Conservation (phyloP, 2,797 vertebrate species). For the Falco rusticolus region DNA sequence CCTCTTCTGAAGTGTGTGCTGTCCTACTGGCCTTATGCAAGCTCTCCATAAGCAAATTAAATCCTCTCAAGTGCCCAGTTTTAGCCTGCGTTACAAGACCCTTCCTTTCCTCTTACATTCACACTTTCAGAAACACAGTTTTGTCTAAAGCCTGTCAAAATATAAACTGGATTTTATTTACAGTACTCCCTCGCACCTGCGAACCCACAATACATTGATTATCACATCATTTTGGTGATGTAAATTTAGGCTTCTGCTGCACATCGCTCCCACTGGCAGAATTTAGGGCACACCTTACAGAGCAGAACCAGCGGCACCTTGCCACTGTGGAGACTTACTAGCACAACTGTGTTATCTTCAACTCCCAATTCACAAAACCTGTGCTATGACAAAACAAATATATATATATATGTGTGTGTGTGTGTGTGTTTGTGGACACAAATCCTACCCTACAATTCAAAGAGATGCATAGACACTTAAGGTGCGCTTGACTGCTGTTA, state of each 20-base stretch:
- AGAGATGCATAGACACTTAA: neutral
- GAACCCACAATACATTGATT: accelerated
- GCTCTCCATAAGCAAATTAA: neutral
- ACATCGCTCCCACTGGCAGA: accelerated
- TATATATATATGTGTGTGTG: accelerated
- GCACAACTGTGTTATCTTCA: neutral
- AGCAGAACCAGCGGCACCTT: neutral
- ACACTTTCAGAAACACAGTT: neutral
- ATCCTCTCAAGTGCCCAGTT: neutral
- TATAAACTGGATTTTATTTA: neutral
- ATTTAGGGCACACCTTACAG: neutral
- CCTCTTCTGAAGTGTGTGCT: accelerated
- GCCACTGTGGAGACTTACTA: neutral
- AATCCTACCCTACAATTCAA: neutral
- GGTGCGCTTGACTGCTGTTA: neutral
- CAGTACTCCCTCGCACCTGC: neutral
- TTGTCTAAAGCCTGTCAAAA: neutral
- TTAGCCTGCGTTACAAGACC: neutral
- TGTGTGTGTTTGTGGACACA: neutral
- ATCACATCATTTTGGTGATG: neutral
- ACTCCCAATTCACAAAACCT: neutral
- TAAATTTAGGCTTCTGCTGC: neutral
- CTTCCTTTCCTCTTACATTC: neutral
- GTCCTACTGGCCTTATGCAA: neutral
- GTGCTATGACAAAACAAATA: neutral